Evolutionary conservation across 35 echinoderm and acorn worm genomes (phyloP).

Genomic region (Lytechinus variegatus): DNA sequence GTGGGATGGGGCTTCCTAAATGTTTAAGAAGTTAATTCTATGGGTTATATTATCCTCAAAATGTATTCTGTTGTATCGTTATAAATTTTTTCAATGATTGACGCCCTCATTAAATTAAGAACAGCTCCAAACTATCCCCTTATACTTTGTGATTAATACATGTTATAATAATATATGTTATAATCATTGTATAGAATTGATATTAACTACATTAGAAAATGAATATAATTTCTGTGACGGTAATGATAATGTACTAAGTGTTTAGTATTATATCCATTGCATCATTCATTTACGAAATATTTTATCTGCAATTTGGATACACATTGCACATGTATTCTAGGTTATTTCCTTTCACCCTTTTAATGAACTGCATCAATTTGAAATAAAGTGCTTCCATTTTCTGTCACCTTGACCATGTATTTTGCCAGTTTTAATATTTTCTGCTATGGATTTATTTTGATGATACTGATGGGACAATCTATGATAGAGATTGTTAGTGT

Average conservation of each 20-base stretch:
- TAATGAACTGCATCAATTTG: neutral
- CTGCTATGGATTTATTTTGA: neutral
- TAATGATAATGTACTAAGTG: neutral
- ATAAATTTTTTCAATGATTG: too few relatives aligned
- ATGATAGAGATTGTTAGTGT: neutral
- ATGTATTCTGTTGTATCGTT: too few relatives aligned
- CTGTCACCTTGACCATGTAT: neutral
- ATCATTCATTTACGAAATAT: neutral
- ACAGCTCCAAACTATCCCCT: too few relatives aligned
- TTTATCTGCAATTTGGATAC: neutral
- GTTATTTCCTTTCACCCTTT: neutral
- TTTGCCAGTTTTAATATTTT: neutral
- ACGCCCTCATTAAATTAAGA: too few relatives aligned
- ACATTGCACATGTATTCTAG: neutral
- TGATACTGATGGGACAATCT: neutral
- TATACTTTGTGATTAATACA: too few relatives aligned
- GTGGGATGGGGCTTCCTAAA: too few relatives aligned
- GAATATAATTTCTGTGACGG: neutral
- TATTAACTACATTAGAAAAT: neutral
- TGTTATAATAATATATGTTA: too few relatives aligned
- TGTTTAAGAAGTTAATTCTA: too few relatives aligned
- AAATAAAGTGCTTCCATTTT: neutral
- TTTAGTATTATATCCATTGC: neutral
- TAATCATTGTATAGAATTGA: too few relatives aligned
- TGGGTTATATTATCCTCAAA: too few relatives aligned